Percentiles rank a stretch among this genome's conserved stretches.
Conservation (phyloP, 2,113 vertebrate genomes). For the Riparia riparia region DNA sequence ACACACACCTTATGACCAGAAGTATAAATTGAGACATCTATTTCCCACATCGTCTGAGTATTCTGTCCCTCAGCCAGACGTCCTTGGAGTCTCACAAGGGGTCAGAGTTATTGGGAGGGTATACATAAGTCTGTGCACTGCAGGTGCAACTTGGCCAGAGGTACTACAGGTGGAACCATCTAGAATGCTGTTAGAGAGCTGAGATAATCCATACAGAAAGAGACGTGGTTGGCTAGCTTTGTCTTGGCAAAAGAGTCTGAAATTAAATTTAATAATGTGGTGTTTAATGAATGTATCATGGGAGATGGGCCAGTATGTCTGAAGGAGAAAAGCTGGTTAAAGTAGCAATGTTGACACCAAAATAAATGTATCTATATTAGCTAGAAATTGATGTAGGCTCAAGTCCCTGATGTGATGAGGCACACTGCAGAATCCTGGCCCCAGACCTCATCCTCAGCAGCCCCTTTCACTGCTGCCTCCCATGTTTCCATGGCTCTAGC, state of each 20-base stretch:
- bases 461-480: neutral
- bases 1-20: neutral
- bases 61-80: neutral
- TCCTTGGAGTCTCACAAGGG: neutral
- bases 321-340: neutral
- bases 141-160: neutral
- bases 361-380: neutral
- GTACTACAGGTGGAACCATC: neutral
- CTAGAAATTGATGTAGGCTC: neutral
- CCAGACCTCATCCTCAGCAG: neutral
- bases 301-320: neutral
- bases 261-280: neutral
- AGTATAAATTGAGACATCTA: neutral
- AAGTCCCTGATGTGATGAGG: fast-evolving
- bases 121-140: neutral
- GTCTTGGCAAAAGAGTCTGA: neutral
- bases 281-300: neutral
- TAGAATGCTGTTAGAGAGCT: neutral
- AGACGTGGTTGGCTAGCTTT: neutral
- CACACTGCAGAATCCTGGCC: neutral
- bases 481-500: neutral
- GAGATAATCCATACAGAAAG: neutral
- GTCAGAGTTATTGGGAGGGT: neutral
- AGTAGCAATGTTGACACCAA: neutral
- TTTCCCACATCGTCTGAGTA: neutral